phyloP scores from a whole-genome alignment of 1,140 invertebrate genomes.

The Zaprionus africanus region DNA sequence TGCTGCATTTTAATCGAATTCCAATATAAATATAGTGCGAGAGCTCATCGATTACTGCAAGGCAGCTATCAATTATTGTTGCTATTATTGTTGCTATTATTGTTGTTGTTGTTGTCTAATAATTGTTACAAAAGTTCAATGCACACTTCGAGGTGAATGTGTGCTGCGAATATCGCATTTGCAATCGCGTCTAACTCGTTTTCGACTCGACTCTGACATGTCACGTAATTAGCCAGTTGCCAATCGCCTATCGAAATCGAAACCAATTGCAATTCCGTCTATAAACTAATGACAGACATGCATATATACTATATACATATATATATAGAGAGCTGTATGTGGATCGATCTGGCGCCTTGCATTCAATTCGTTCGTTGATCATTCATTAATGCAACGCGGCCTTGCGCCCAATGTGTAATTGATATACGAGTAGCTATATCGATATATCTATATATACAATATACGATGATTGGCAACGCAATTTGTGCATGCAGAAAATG shows the following conservation, averaged over 20 bases:
- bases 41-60: conserved; percentile 32
- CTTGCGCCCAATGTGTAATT: conserved; percentile 74
- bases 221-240: conserved; percentile 69
- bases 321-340: too few relatives aligned
- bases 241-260: conserved; percentile 24
- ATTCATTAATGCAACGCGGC: conserved; percentile 50
- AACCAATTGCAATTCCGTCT: conserved; percentile 32
- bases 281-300: conserved; percentile 46
- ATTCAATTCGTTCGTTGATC: conserved; percentile 56
- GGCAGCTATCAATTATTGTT: conserved; percentile 22
- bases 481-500: conserved; percentile 14
- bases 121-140: conserved; percentile 67
- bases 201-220: conserved; percentile 64
- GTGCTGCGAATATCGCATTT: conserved; percentile 47
- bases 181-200: conserved; percentile 70
- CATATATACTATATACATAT: background rate
- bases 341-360: conserved; percentile 15
- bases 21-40: conserved; percentile 32
- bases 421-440: conserved; percentile 45
- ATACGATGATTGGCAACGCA: background rate
- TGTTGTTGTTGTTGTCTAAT: conserved; percentile 7
- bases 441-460: conserved; percentile 19
- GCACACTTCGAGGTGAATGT: conserved; percentile 78
- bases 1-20: conserved; percentile 33
- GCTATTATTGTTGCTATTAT: conserved; percentile 1